A percentile compares a stretch with the other conserved stretches of the same genome.
Evolutionary conservation across 2,113 vertebrate genomes (phyloP).

Genomic region (Thalassoma bifasciatum): DNA sequence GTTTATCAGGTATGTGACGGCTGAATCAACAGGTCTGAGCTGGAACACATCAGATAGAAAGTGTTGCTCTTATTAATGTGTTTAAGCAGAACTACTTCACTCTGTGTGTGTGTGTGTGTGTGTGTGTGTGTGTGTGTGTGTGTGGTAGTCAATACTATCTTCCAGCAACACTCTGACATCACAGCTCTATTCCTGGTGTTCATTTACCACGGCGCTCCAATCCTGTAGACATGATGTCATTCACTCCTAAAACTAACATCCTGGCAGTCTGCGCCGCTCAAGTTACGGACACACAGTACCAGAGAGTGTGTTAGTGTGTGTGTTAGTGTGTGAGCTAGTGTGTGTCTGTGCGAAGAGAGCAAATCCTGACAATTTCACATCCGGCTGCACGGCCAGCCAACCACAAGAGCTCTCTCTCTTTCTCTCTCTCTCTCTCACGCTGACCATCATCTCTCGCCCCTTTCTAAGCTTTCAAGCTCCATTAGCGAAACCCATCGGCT

Average conservation of each 20-base stretch:
- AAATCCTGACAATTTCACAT: constrained; percentile 65
- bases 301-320: constrained; percentile 31
- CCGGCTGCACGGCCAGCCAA: constrained; percentile 54
- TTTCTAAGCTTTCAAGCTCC: constrained; percentile 71
- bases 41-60: background rate
- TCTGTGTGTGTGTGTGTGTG: constrained; percentile 14
- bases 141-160: constrained; percentile 67
- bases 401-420: constrained; percentile 59
- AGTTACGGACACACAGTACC: constrained; percentile 58
- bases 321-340: constrained; percentile 15
- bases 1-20: no score
- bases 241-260: constrained; percentile 68
- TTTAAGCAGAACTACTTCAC: constrained; percentile 1
- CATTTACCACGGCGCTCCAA: constrained; percentile 65
- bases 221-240: constrained; percentile 82
- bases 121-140: constrained; percentile 13
- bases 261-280: constrained; percentile 59
- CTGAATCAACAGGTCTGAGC: no score
- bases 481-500: constrained; percentile 60
- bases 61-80: background rate
- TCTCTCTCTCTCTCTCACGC: background rate
- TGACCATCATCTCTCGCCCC: constrained; percentile 34
- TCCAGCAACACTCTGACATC: constrained; percentile 82
- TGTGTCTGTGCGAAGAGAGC: background rate
- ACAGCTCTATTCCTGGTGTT: constrained; percentile 82